phyloP scores from a whole-genome alignment of 2,888 invertebrate genomes.

The Protula sp. region DNA sequence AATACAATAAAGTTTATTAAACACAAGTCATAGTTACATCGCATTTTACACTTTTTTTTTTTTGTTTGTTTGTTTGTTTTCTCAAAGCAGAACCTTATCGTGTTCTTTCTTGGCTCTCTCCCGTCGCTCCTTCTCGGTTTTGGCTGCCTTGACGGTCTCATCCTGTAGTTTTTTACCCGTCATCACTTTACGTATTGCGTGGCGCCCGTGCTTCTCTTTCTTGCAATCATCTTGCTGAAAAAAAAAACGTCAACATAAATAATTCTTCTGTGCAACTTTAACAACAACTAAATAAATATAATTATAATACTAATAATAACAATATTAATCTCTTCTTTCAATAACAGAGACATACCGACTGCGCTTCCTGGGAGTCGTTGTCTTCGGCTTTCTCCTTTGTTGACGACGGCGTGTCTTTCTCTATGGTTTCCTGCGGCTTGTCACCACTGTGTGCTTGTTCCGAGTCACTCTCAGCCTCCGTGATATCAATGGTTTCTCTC shows the following conservation, averaged over 20 bases:
- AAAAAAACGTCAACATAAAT: conserved; percentile 1
- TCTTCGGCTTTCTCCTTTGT: too few relatives aligned
- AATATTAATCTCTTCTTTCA: too few relatives aligned
- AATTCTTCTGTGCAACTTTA: not conserved
- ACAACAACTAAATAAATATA: not conserved
- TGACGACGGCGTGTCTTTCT: too few relatives aligned
- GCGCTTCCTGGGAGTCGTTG: too few relatives aligned
- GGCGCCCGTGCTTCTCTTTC: conserved; percentile 7
- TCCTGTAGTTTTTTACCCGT: conserved; percentile 58
- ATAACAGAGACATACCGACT: too few relatives aligned
- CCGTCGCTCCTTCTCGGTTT: conserved; percentile 81
- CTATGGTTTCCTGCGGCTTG: too few relatives aligned
- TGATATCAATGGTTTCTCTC: not conserved
- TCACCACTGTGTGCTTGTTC: too few relatives aligned
- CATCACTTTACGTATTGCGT: conserved; percentile 66
- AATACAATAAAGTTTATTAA: too few relatives aligned
- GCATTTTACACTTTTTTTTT: not conserved
- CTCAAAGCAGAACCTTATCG: conserved; percentile 51
- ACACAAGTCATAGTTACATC: not conserved
- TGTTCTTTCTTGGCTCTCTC: conserved; percentile 83
- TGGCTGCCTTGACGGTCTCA: conserved; percentile 81
- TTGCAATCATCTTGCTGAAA: not conserved
- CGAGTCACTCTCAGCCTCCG: too few relatives aligned
- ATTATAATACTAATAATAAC: too few relatives aligned
- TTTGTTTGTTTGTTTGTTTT: too few relatives aligned